These are phyloP conservation scores for Centroberyx gerrardi DNA, from an alignment of 2,797 vertebrate species.

Conservation along the genomic window DNA sequence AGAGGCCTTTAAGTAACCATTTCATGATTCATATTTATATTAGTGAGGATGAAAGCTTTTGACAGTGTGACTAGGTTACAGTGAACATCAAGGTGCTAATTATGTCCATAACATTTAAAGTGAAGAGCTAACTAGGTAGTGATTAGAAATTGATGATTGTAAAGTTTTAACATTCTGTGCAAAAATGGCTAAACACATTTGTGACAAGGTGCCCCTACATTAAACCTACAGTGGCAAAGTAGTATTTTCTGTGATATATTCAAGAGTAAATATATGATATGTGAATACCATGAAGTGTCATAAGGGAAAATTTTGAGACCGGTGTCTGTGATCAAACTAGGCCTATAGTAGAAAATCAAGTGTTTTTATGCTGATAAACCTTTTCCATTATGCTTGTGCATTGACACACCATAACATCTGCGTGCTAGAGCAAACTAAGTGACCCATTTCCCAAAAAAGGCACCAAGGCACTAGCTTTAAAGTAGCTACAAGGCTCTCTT, in stretches of 20 bases:
- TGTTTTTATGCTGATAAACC: constrained; percentile 46
- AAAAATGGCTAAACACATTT: constrained; percentile 67
- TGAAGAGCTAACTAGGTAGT: constrained; percentile 60
- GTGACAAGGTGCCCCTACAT: constrained; percentile 27
- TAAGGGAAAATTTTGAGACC: constrained; percentile 31
- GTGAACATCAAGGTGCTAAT: constrained; percentile 32
- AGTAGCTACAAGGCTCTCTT: constrained; percentile 74
- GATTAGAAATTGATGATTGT: constrained; percentile 45
- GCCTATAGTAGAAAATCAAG: constrained; percentile 49
- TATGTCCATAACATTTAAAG: constrained; percentile 31
- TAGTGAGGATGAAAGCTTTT: constrained; percentile 12
- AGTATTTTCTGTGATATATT: constrained; percentile 58
- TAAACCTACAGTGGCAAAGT: constrained; percentile 27
- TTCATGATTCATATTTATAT: constrained; percentile 5
- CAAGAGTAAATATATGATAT: constrained; percentile 33
- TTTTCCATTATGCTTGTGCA: constrained; percentile 57
- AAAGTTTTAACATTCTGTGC: constrained; percentile 63
- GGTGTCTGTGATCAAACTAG: constrained; percentile 54
- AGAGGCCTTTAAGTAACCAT: constrained; percentile 31
- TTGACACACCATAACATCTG: constrained; percentile 47
- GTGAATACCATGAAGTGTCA: constrained; percentile 20
- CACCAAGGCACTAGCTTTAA: constrained; percentile 78
- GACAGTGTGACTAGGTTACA: not conserved
- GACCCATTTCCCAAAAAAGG: constrained; percentile 69
- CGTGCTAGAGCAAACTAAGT: constrained; percentile 55